Evolutionary conservation across 2,113 vertebrate species (phyloP), one percentile per base, ranked within the genome.

Genomic region (Leptocoma aspasia): DNA sequence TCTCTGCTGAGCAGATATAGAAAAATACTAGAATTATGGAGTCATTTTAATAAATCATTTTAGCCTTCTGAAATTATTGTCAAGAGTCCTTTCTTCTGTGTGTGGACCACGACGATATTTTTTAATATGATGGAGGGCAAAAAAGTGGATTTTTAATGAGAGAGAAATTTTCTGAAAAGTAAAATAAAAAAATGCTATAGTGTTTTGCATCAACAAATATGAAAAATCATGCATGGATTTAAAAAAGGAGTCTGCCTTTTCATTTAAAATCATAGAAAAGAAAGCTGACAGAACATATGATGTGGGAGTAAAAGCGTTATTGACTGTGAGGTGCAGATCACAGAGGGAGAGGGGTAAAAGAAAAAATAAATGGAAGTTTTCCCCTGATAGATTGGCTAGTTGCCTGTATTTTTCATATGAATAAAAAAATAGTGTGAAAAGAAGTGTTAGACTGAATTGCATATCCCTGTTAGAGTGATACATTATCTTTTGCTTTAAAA

Each of bases 291-390:
- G 42, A 21, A 49, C 8, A 44, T 92, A 49, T 27, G 39, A 94
- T 52, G 10, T 53, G 28, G 56, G 53, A 95, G 23, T 54, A 90
- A 92, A 94, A 92, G 21, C 81, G 8, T 94, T 93, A 96, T 41
- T 92, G 75, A 86, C 53, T 92, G 30, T 79, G 63, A 95, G 53
- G 82, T 88, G 23, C 15, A 96, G 69, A 96, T 47, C 61, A 86
- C 35, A 86, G 75, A 81, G 27, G 21, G 41, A 87, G 33, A 94
- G 15, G 79, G 39, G 73, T 70, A 64, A 95, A 95, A 94, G 68
- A 81, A 83, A 90, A 96, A 91, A 69, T 82, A 97, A 94, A 91
- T 65, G 24, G 76, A 89, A 77, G 85, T 23, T 79, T 89, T 92
- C 92, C 66, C 21, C 57, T 80, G 54, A 87, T 92, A 88, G 57